These are phyloP conservation scores for Corythornis cristatus DNA, from an alignment of 2,113 vertebrate genomes.

Conservation along the genomic window DNA sequence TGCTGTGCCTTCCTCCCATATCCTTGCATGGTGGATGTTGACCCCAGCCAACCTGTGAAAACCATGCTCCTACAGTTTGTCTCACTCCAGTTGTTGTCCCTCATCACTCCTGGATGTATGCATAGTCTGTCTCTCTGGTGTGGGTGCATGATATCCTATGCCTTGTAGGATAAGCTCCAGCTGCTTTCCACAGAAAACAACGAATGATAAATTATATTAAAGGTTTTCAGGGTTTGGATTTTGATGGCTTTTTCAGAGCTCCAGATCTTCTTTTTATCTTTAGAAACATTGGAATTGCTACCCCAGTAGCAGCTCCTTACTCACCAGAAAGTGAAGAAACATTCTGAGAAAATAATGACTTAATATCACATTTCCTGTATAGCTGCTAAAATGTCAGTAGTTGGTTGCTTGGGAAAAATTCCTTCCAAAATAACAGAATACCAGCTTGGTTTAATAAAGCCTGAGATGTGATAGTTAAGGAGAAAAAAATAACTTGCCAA, in stretches of 20 bases:
- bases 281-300: constrained; percentile 18
- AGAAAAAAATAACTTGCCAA: constrained; percentile 49
- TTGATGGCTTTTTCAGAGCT: not conserved
- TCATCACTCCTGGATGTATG: not conserved
- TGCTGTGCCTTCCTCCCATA: not conserved
- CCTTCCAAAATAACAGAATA: constrained; percentile 45
- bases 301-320: not conserved
- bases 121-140: not conserved
- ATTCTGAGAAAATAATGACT: constrained; percentile 52
- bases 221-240: constrained; percentile 29
- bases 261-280: constrained; percentile 44
- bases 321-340: constrained; percentile 33
- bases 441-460: constrained; percentile 54
- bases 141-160: not conserved
- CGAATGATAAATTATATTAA: not conserved
- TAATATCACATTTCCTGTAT: constrained; percentile 55
- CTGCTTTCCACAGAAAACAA: not conserved
- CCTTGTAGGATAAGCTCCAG: not conserved
- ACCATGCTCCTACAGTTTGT: not conserved
- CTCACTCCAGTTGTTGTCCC: not conserved
- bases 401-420: not conserved
- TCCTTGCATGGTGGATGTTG: not conserved
- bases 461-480: constrained; percentile 41
- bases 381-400: constrained; percentile 49
- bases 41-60: rapidly evolving